A percentile compares a stretch with the other conserved stretches of the same genome.
Evolutionary conservation across 1,140 invertebrate species (phyloP).

Genomic region (Acromyrmex charruanus): DNA sequence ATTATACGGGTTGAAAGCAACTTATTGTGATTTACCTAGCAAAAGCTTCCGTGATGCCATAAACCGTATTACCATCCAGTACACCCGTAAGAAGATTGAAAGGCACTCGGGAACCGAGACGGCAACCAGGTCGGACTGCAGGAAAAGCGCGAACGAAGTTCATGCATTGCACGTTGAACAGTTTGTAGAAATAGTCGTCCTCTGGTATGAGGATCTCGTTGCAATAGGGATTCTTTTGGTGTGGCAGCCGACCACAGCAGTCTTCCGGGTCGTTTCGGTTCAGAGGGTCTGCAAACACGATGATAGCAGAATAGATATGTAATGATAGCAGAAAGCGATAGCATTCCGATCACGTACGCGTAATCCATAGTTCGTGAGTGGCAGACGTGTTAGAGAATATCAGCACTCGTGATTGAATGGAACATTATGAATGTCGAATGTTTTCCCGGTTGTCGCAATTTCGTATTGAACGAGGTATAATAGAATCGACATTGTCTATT

Average conservation of each 20-base stretch:
- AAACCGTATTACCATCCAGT: constrained; percentile 94
- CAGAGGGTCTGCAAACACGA: constrained; percentile 89
- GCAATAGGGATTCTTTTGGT: constrained; percentile 95
- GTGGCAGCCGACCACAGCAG: constrained; percentile 92
- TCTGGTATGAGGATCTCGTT: constrained; percentile 96
- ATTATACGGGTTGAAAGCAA: constrained; percentile 1
- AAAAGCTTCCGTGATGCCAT: constrained; percentile 93
- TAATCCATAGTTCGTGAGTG: neutral
- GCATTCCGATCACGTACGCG: constrained; percentile 13
- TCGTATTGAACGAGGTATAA: neutral
- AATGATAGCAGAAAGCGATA: constrained; percentile 30
- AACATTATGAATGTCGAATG: neutral
- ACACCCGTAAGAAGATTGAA: constrained; percentile 94
- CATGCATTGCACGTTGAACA: constrained; percentile 94
- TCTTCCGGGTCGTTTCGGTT: constrained; percentile 96
- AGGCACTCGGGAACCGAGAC: constrained; percentile 92
- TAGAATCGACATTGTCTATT: constrained; percentile 24
- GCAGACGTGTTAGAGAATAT: constrained; percentile 8
- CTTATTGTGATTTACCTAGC: constrained; percentile 86
- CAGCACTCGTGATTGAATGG: constrained; percentile 25
- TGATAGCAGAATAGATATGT: constrained; percentile 46
- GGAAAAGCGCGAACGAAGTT: constrained; percentile 96
- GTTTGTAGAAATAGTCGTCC: constrained; percentile 96
- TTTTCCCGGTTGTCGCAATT: constrained; percentile 36
- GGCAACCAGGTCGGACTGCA: constrained; percentile 93